These are phyloP conservation scores for Sarcophaga caerulescens DNA, from an alignment of 2,888 invertebrate genomes.

Conservation along the genomic window DNA sequence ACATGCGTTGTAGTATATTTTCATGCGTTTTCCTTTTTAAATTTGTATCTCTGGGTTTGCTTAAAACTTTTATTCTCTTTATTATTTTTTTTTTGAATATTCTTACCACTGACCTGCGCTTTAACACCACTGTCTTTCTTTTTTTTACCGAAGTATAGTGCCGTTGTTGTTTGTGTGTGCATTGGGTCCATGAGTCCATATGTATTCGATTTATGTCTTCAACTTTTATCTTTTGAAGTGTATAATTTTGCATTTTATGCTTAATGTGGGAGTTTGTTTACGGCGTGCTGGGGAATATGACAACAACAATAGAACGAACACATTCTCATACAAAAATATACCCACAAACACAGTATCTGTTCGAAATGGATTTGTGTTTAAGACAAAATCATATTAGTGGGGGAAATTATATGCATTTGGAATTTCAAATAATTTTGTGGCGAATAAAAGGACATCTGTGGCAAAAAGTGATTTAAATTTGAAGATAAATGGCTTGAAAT, in stretches of 20 bases:
- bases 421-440: not conserved
- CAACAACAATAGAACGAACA: not conserved
- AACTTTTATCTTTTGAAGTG: conserved; percentile 13
- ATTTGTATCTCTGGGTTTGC: not conserved
- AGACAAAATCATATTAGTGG: not conserved
- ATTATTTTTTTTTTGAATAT: not conserved
- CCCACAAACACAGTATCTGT: not conserved
- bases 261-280: conserved; percentile 47
- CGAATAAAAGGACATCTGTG: not conserved
- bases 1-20: not conserved
- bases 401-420: not conserved
- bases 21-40: not conserved
- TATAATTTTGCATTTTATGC: conserved; percentile 50
- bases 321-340: too few relatives aligned
- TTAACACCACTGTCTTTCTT: not conserved
- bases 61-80: not conserved
- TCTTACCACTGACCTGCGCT: not conserved
- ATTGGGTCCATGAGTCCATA: not conserved
- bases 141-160: not conserved
- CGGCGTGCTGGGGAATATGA: conserved; percentile 19
- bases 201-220: not conserved
- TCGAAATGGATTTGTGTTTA: not conserved
- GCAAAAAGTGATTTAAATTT: not conserved
- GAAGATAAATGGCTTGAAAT: too few relatives aligned
- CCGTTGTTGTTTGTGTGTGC: not conserved